Conservation (phyloP, 2,797 vertebrate species). For the Lutjanus argentimaculatus region DNA sequence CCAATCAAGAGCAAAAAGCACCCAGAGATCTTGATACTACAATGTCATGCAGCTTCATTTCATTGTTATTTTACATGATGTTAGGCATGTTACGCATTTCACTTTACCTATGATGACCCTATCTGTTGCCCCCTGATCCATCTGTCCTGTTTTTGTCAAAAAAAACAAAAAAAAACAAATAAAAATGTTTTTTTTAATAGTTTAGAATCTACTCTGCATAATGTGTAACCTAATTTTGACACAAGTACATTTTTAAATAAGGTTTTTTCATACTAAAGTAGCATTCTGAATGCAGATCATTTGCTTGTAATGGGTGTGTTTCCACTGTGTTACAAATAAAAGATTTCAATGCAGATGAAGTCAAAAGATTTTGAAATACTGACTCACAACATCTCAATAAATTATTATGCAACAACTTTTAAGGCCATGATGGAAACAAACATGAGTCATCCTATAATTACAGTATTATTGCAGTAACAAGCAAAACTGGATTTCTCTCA, state of each 20-base stretch:
- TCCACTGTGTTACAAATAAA: not conserved
- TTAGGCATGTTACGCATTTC: no score
- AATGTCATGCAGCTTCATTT: no score
- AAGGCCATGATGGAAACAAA: not conserved
- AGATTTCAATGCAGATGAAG: not conserved
- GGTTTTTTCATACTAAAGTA: not conserved
- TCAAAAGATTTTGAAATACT: not conserved
- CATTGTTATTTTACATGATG: no score
- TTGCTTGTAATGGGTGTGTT: not conserved
- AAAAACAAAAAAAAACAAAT: no score
- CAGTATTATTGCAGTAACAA: not conserved
- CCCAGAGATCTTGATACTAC: no score
- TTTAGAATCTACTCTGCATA: no score
- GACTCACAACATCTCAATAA: not conserved
- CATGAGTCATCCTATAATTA: constrained; percentile 21
- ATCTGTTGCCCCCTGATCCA: no score
- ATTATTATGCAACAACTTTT: not conserved
- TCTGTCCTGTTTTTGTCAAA: no score
- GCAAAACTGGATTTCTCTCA: not conserved
- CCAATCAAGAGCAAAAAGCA: no score
- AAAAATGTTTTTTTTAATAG: no score
- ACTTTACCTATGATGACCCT: no score
- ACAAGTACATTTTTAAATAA: not conserved
- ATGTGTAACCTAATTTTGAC: not conserved
- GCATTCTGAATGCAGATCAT: not conserved